Evolutionary conservation across 2,113 vertebrate genomes (phyloP), one percentile per base, ranked within the genome.

Genomic region (Macaca mulatta): DNA sequence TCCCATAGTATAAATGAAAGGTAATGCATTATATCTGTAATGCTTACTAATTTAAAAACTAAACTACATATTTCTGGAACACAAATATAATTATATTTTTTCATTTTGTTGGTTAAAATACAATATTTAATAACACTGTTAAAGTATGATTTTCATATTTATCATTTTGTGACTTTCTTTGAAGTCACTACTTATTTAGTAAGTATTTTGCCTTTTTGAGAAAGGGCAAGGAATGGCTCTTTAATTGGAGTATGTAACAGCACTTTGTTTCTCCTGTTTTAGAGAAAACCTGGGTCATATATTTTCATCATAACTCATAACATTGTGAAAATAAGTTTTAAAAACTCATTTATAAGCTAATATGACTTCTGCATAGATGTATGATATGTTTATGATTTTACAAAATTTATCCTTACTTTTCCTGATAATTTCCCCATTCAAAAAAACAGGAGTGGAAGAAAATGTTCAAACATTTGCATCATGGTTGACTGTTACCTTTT

Each of bases 61-160:
- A 91, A 85, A 32, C 20, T 69, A 48, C 10, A 17, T 67, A 84
- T 93, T 97, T 97, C 17, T 92, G 40, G 94, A 89, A 80, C 20
- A 95, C 6, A 89, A 92, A 83, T 78, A 79, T 61, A 69, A 90
- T 84, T 79, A 3, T 64, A 75, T 40, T 74, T 88, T 97, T 95
- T 91, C 27, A 89, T 96, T 91, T 96, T 85, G 27, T 97, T 90
- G 16, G 8, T 70, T 92, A 91, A 96, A 95, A 72, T 78, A 57
- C 32, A 79, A 67, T 64, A 79, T 67, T 86, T 92, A 93, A 75
- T 35, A 93, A 75, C 14, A 55, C 1, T 12, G 45, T 89, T 91
- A 75, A 52, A 50, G 8, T 64, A 75, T 89, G 40, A 61, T 40
- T 95, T 89, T 93, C 11, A 80, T 92, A 90, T 88, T 96, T 78